Evolutionary conservation across 2,797 vertebrate genomes (phyloP).

Genomic region (Amblyraja radiata): DNA sequence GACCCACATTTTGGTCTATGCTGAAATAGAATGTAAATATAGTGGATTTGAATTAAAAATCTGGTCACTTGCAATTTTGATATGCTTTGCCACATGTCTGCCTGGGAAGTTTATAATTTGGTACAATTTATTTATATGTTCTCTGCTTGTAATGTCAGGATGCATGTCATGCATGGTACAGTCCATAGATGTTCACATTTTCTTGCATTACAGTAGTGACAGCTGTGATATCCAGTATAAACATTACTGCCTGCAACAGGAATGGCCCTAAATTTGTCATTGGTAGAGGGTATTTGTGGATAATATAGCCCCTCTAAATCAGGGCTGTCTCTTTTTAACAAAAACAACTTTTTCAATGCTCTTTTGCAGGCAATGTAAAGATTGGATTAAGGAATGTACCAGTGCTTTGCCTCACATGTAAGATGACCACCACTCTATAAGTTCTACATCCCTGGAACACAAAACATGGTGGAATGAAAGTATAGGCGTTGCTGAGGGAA

Average conservation of each 20-base stretch:
- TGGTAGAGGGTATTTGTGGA: background rate
- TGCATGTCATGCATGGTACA: background rate
- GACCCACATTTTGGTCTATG: too few species aligned
- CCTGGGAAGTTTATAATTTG: background rate
- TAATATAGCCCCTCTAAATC: background rate
- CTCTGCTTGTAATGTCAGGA: background rate
- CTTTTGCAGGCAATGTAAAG: background rate
- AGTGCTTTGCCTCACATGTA: background rate
- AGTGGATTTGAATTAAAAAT: background rate
- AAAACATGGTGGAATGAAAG: slow-evolving; percentile 41
- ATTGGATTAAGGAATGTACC: slow-evolving; percentile 24
- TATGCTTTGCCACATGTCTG: background rate
- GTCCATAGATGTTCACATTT: background rate
- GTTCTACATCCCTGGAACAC: background rate
- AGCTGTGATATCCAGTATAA: background rate
- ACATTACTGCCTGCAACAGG: background rate
- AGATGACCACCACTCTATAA: background rate
- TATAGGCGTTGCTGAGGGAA: slow-evolving; percentile 52
- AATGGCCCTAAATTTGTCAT: background rate
- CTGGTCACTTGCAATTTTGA: background rate
- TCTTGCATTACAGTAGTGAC: background rate
- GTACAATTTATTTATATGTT: background rate
- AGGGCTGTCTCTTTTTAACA: background rate
- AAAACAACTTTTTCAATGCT: background rate
- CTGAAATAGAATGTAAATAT: slow-evolving; percentile 12